phyloP scores from a whole-genome alignment of 1,140 invertebrate genomes.

The Tyrophagus putrescentiae region DNA sequence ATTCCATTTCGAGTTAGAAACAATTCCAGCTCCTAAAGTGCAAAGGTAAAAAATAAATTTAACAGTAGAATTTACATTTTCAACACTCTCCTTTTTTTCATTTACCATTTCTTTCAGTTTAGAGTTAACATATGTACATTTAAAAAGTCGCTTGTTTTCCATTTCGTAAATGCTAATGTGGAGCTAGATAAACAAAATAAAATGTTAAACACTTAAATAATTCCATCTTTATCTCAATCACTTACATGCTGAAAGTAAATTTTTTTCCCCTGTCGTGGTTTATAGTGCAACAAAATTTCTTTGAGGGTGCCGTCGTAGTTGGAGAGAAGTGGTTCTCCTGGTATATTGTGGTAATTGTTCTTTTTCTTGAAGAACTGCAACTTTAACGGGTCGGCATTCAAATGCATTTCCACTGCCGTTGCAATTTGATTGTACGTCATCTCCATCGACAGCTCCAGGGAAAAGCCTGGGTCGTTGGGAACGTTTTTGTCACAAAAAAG shows the following conservation, averaged over 20 bases:
- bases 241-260: constrained; percentile 77
- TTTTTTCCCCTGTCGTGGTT: constrained; percentile 69
- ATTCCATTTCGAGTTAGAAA: constrained; percentile 91
- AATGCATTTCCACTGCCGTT: constrained; percentile 68
- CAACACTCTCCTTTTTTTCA: background rate
- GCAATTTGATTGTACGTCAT: constrained; percentile 90
- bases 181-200: constrained; percentile 56
- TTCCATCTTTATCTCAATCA: too few relatives aligned
- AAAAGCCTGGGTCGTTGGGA: constrained; percentile 80
- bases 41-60: background rate
- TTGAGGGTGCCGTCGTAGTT: constrained; percentile 79
- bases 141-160: constrained; percentile 91
- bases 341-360: constrained; percentile 80
- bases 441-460: constrained; percentile 75
- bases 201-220: background rate
- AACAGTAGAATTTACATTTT: background rate
- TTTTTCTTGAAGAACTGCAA: constrained; percentile 95
- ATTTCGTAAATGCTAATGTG: constrained; percentile 91
- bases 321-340: constrained; percentile 68
- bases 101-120: constrained; percentile 54
- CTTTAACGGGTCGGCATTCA: constrained; percentile 80
- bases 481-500: constrained; percentile 91
- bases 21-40: constrained; percentile 81
- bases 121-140: constrained; percentile 39
- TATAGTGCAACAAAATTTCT: constrained; percentile 68